Base-by-base conservation (phyloP, 2,113 vertebrate genomes). In the Oceanodroma tethys region DNA sequence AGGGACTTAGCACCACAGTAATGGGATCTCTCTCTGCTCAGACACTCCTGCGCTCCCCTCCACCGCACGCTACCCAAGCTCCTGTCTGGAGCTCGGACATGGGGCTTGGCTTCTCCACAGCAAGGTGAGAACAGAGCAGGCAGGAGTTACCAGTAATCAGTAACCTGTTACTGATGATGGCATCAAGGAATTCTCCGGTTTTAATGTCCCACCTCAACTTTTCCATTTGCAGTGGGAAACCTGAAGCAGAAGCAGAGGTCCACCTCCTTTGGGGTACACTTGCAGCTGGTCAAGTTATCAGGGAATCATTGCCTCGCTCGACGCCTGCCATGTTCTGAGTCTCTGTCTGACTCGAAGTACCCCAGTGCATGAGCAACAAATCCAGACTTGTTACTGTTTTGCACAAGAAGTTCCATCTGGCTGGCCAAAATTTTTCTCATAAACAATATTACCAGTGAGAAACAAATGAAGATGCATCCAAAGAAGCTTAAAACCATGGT, bases 251-350 rank as follows among this genome's bases (percentile, higher is more conserved):
- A 70, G 22, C 38, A 75, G 55, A 85, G 25, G 16, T 66, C 26
- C 38, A n/a, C 65, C 19, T 89, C n/a, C 40, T 83, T 55, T 76
- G 67, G 38, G 11, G 19, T 55, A 42, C 23, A 3, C 38, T 63
- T 83, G 21, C 16, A 36, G 16, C 15, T 47, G 29, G 29, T 16
- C 1, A 8, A 45, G 13, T 50, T 80, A 52, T 29, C 7, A 10
- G 58, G 56, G 58, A 73, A 89, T 7, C 9, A 29, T 38, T 88
- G 29, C 21, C n/a, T 79, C 0, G 1, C 0, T 0, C 82, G n/a
- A 29, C 1, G 1, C 23, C 25, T 75, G 13, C 20, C 27, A 12
- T 1, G 1, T 89, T 91, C 40, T 73, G 62, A 65, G 40, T 26
- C 29, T 90, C 60, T 67, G 6, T 73, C 16, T 86, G 78, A 75